phyloP scores from a whole-genome alignment of 1,140 invertebrate genomes.

The Lutraria rhynchaena region DNA sequence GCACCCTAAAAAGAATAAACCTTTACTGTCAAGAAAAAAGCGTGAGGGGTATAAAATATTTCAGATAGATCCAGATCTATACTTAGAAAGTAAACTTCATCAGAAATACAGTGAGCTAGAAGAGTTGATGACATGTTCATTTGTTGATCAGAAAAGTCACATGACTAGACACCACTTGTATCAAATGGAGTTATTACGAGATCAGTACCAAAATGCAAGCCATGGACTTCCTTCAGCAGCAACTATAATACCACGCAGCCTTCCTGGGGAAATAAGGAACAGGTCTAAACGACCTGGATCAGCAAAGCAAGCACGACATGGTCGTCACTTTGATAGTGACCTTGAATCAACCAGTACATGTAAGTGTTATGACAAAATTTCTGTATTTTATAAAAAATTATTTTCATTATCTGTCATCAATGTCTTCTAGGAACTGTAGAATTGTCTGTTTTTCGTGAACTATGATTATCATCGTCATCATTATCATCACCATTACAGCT shows the following conservation, averaged over 20 bases:
- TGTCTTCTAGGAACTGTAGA: too few relatives aligned
- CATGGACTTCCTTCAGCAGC: constrained; percentile 51
- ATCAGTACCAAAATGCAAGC: constrained; percentile 57
- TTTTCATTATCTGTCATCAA: too few relatives aligned
- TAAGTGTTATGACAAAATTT: constrained; percentile 11
- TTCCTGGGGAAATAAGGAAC: constrained; percentile 51
- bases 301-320: constrained; percentile 7
- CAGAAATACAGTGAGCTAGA: constrained; percentile 62
- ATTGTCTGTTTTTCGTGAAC: too few relatives aligned
- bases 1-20: constrained; percentile 35
- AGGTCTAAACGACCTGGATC: constrained; percentile 25
- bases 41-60: constrained; percentile 41
- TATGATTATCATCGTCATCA: too few relatives aligned
- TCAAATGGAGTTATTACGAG: constrained; percentile 60
- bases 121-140: constrained; percentile 47
- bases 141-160: constrained; percentile 55
- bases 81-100: constrained; percentile 54
- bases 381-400: too few relatives aligned
- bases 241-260: constrained; percentile 47
- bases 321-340: constrained; percentile 1
- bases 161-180: constrained; percentile 58
- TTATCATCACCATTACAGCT: too few relatives aligned
- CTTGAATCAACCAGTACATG: constrained; percentile 7
- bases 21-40: constrained; percentile 44
- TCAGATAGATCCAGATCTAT: constrained; percentile 48